Percentiles rank a stretch among this genome's conserved stretches.
Conservation (phyloP, 2,113 vertebrate genomes). For the Percina caprodes region DNA sequence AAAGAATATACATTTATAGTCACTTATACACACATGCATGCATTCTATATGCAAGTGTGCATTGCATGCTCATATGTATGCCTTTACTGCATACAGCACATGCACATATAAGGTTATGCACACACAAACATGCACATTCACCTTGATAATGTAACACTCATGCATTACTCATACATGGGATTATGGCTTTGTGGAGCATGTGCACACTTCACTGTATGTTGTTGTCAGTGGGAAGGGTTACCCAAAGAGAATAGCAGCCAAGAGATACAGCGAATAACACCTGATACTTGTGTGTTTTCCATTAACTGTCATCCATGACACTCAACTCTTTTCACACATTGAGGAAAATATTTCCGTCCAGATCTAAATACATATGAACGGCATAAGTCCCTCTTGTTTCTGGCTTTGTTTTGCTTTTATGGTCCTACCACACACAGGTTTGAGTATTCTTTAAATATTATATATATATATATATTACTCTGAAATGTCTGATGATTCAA, state of each 20-base stretch:
- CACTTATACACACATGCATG: background rate
- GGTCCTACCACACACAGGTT: background rate
- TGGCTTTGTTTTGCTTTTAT: background rate
- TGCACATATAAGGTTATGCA: background rate
- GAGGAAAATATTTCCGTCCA: conserved; percentile 17
- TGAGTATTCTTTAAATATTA: conserved; percentile 3
- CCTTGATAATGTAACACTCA: conserved; percentile 5
- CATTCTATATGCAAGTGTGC: background rate
- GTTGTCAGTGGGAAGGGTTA: conserved; percentile 62
- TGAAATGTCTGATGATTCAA: conserved; percentile 5
- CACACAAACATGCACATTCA: background rate
- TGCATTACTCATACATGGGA: background rate
- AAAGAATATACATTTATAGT: conserved; percentile 3
- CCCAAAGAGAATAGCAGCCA: conserved; percentile 69
- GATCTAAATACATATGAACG: conserved; percentile 8
- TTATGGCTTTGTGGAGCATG: conserved; percentile 16
- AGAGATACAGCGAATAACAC: conserved; percentile 54
- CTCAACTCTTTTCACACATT: conserved; percentile 31
- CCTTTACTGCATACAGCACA: background rate
- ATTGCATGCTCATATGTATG: background rate
- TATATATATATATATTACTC: background rate
- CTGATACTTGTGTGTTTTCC: conserved; percentile 64
- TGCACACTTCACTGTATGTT: conserved; percentile 14
- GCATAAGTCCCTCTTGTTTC: background rate
- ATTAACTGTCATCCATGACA: conserved; percentile 58